phyloP scores from a whole-genome alignment of 1,140 invertebrate species.

The Sitophilus oryzae region DNA sequence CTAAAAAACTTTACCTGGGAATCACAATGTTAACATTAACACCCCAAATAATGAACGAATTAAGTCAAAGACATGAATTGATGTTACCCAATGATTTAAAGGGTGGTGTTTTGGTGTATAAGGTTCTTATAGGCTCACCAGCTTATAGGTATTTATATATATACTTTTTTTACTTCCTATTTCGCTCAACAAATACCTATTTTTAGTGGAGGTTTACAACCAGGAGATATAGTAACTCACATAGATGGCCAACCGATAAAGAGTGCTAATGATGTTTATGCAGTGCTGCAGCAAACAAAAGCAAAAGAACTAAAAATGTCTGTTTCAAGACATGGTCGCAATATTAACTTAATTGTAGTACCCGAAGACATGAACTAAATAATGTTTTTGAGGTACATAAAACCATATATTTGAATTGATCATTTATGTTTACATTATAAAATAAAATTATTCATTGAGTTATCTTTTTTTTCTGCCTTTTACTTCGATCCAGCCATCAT shows the following conservation, averaged over 20 bases:
- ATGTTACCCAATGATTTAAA: constrained; percentile 54
- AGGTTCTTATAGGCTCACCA: constrained; percentile 78
- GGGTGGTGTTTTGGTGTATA: constrained; percentile 80
- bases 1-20: constrained; percentile 66
- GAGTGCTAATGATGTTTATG: constrained; percentile 55
- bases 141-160: constrained; percentile 65
- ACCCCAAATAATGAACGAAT: constrained; percentile 66
- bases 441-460: neutral
- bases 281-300: constrained; percentile 20
- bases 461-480: constrained; percentile 44
- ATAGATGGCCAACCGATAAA: constrained; percentile 66
- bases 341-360: constrained; percentile 26
- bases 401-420: neutral
- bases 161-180: neutral
- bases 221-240: constrained; percentile 78
- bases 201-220: constrained; percentile 69
- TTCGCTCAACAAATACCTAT: constrained; percentile 6
- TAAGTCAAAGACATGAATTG: constrained; percentile 52
- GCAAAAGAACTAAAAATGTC: constrained; percentile 31
- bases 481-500: constrained; percentile 57
- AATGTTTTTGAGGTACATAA: neutral
- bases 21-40: constrained; percentile 84
- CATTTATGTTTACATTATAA: constrained; percentile 3
- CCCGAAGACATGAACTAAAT: constrained; percentile 37
- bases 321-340: constrained; percentile 31